Percentiles rank a stretch among this genome's conserved stretches.
Conservation (phyloP, 2,888 invertebrate genomes). For the Hemistola chrysoprasaria region DNA sequence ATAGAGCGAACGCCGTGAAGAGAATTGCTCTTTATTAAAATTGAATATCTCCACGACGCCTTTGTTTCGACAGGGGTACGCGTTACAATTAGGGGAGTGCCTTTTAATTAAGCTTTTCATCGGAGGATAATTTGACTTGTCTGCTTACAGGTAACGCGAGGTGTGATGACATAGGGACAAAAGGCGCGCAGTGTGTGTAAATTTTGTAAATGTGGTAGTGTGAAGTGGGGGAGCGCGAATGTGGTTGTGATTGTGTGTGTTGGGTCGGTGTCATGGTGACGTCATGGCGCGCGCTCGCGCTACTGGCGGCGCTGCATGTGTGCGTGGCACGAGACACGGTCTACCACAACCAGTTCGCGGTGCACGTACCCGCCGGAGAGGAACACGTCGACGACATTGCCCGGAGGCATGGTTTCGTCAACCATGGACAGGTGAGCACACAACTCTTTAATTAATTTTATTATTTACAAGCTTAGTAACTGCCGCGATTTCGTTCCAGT, state of each 20-base stretch:
- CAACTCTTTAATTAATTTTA: constrained; percentile 22
- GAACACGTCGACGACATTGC: constrained; percentile 90
- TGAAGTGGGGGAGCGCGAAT: constrained; percentile 44
- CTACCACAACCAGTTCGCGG: constrained; percentile 92
- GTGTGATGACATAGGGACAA: constrained; percentile 47
- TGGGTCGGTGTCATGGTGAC: constrained; percentile 59
- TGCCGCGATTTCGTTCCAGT: too few species aligned
- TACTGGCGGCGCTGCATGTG: constrained; percentile 48
- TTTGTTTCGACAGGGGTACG: constrained; percentile 47
- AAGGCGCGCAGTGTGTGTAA: constrained; percentile 11
- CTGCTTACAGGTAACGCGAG: constrained; percentile 49
- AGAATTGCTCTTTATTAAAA: constrained; percentile 63
- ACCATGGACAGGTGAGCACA: constrained; percentile 92
- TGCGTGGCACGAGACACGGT: constrained; percentile 62
- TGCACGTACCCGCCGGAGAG: constrained; percentile 87
- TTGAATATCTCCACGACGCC: constrained; percentile 57
- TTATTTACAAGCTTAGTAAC: too few species aligned
- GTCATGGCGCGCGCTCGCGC: constrained; percentile 70
- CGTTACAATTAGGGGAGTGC: constrained; percentile 48
- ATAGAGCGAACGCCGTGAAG: constrained; percentile 44
- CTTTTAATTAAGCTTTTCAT: constrained; percentile 51
- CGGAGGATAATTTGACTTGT: constrained; percentile 32
- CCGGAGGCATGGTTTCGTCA: constrained; percentile 91
- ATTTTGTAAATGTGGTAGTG: constrained; percentile 32
- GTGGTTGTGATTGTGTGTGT: constrained; percentile 54